Base-by-base conservation (phyloP, 2,797 vertebrate genomes). In the Eulemur albifrons region DNA sequence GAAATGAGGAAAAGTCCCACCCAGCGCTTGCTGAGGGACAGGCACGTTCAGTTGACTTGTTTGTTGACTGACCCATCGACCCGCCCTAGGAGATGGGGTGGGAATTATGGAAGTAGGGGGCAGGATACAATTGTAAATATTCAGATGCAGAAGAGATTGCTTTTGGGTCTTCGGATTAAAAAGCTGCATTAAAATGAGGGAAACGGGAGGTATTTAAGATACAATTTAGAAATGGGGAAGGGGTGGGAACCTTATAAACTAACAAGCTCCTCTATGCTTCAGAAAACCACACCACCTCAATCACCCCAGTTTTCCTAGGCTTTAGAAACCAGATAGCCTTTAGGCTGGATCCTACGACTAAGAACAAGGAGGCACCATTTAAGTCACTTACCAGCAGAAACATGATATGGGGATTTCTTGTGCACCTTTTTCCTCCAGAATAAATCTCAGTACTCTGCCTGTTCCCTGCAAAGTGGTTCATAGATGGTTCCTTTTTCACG, bases 11-110 rank as follows among this genome's bases (percentile, higher is more conserved):
- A 61, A 48, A 15, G 5, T 0, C 17, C 35, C 45, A 7, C 0
- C 4, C 0, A 1, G 9, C 2, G 0, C 20, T 11, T 54, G 3
- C 57, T 73, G 7, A 25, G 38, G 7, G 9, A 17, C 38, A 45
- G 30, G 18, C 52, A 20, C 2, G 1, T 23, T 43, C 27, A 38
- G 1, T 27, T 10, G 5, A 15, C 25, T 59, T 2, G 5, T 38
- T 32, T 67, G 38, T 75, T 63, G n/a, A 70, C 38, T 38, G 77
- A 43, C 2, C 3, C 25, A 59, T 15, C 48, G 63, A 63, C 57
- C 57, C 10, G 1, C 57, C 57, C 25, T 59, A 59, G 27, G 25
- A 59, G 57, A 5, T 35, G 13, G 57, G 12, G 15, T 69, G 20
- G 17, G 30, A 27, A 13, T 85, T 38, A 35, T 5, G 40, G n/a